Percentiles rank a stretch among this genome's conserved stretches.
Evolutionary conservation across 1,140 invertebrate genomes (phyloP).

Genomic region (Drosophila pseudoananassae): DNA sequence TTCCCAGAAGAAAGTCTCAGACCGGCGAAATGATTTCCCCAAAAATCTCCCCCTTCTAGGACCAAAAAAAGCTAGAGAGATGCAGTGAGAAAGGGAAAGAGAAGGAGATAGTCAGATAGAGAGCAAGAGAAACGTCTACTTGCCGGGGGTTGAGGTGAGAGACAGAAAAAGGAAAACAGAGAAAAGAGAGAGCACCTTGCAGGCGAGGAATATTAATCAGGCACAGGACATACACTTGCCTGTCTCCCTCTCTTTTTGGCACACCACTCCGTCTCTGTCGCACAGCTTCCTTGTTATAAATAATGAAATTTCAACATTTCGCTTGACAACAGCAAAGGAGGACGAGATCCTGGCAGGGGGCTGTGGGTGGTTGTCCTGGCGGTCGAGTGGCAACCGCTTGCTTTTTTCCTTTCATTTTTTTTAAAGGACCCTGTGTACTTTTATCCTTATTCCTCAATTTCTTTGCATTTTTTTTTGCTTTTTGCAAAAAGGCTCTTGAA

Average conservation of each 20-base stretch:
- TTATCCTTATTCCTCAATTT: slow-evolving; percentile 33
- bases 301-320: slow-evolving; percentile 73
- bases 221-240: slow-evolving; percentile 38
- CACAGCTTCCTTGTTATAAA: slow-evolving; percentile 74
- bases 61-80: slow-evolving; percentile 1
- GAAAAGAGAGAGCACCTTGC: slow-evolving; percentile 65
- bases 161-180: slow-evolving; percentile 1
- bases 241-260: slow-evolving; percentile 21
- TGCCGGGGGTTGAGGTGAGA: slow-evolving; percentile 19
- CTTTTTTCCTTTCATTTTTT: slow-evolving; percentile 38
- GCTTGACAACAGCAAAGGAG: slow-evolving; percentile 55
- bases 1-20: slow-evolving; percentile 16
- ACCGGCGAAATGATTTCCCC: background rate
- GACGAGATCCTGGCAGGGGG: slow-evolving; percentile 5
- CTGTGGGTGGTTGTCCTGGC: slow-evolving; percentile 16
- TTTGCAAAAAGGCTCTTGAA: slow-evolving; percentile 65
- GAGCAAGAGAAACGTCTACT: slow-evolving; percentile 3
- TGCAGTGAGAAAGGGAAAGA: slow-evolving; percentile 1
- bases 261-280: background rate
- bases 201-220: slow-evolving; percentile 65
- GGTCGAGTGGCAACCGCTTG: slow-evolving; percentile 73
- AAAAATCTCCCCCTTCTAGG: background rate
- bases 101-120: background rate
- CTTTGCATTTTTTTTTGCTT: slow-evolving; percentile 28
- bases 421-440: slow-evolving; percentile 43